phyloP scores from a whole-genome alignment of 2,888 invertebrate species.

The Pocota personata region DNA sequence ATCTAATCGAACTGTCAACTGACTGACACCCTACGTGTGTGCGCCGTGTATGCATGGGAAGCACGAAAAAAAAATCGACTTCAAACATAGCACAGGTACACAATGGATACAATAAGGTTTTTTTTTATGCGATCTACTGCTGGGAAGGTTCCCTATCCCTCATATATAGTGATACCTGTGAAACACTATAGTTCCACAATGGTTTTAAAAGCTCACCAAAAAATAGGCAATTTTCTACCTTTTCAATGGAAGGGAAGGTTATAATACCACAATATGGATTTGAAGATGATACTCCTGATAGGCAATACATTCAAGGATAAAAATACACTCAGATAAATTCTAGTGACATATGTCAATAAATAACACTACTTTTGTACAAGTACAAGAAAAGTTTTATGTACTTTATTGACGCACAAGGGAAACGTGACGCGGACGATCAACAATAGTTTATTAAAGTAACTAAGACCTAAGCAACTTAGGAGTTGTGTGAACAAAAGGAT shows the following conservation, averaged over 20 bases:
- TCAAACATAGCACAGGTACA: neutral
- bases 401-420: neutral
- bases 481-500: neutral
- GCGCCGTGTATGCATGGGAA: neutral
- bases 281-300: neutral
- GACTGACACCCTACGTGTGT: neutral
- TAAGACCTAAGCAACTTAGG: neutral
- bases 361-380: neutral
- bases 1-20: neutral
- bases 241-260: neutral
- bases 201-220: neutral
- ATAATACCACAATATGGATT: neutral
- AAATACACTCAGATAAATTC: neutral
- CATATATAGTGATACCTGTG: too few relatives aligned
- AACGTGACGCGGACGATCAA: neutral
- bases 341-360: neutral
- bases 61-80: neutral
- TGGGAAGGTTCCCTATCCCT: neutral
- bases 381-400: neutral
- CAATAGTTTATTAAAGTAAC: neutral
- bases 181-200: too few relatives aligned
- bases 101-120: neutral
- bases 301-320: neutral
- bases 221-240: neutral
- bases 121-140: neutral